These are phyloP conservation scores for Dolichopus griseipennis DNA, from an alignment of 2,888 invertebrate genomes.

Conservation along the genomic window DNA sequence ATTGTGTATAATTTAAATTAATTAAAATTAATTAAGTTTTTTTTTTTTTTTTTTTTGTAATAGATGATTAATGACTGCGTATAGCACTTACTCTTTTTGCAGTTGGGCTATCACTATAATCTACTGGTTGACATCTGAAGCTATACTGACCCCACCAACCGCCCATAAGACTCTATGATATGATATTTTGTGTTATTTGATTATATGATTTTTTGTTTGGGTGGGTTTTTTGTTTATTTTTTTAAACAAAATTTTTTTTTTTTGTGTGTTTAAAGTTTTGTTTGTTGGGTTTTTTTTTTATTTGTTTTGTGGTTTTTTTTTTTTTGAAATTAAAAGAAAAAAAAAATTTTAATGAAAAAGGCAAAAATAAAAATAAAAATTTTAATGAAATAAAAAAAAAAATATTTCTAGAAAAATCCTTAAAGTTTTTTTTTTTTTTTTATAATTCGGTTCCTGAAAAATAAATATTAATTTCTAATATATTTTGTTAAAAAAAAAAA, in stretches of 20 bases:
- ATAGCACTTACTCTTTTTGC: constrained; percentile 75
- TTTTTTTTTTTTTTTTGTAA: constrained; percentile 12
- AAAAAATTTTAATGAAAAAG: too few species aligned
- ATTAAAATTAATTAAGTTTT: not conserved
- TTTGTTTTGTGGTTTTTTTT: not conserved
- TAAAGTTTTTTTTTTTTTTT: too few species aligned
- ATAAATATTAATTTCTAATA: not conserved
- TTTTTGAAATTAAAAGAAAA: not conserved
- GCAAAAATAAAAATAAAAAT: not conserved
- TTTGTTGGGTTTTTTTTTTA: not conserved
- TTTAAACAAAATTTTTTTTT: not conserved
- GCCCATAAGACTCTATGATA: constrained; percentile 69
- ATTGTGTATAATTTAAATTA: not conserved
- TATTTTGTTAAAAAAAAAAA: too few species aligned
- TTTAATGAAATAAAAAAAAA: not conserved
- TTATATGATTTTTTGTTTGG: not conserved
- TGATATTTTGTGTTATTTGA: constrained; percentile 9
- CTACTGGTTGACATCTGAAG: constrained; percentile 83
- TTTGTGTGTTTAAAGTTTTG: not conserved
- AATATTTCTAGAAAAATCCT: constrained; percentile 3
- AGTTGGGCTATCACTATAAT: constrained; percentile 69
- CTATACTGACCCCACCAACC: constrained; percentile 88
- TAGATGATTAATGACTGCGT: not conserved
- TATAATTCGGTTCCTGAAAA: not conserved
- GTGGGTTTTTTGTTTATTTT: not conserved